Evolutionary conservation across 2,888 invertebrate genomes (phyloP).

Genomic region (Drosophila emarginata): DNA sequence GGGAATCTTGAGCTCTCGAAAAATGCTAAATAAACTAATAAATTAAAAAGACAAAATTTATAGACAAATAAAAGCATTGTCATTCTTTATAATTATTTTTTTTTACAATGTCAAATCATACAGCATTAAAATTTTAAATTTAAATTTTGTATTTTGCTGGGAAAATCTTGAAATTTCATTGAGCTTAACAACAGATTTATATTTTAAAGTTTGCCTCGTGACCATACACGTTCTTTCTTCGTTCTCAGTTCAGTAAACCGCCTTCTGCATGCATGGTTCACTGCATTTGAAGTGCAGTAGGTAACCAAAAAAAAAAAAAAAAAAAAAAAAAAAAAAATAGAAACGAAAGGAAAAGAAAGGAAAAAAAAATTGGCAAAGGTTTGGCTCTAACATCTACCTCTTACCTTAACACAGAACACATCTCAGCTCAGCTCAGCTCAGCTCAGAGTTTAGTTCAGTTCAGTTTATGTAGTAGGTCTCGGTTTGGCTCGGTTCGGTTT

Average conservation of each 20-base stretch:
- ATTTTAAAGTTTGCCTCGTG: background rate
- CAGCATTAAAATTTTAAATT: too few species aligned
- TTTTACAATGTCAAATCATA: too few species aligned
- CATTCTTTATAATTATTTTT: too few species aligned
- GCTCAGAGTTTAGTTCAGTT: background rate
- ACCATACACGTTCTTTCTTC: conserved; percentile 11
- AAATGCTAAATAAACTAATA: too few species aligned
- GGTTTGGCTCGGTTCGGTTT: background rate
- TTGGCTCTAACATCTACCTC: background rate
- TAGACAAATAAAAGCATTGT: too few species aligned
- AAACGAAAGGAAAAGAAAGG: conserved; percentile 24
- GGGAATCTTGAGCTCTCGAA: too few species aligned
- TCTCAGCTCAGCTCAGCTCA: background rate
- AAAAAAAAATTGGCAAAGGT: conserved; percentile 31
- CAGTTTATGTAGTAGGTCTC: background rate
- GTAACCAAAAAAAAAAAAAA: conserved; percentile 46
- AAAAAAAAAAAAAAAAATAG: conserved; percentile 29
- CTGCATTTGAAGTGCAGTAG: conserved; percentile 70
- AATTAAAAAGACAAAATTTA: too few species aligned
- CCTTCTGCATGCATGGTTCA: conserved; percentile 38
- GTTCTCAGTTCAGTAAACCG: conserved; percentile 31
- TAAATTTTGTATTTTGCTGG: too few species aligned
- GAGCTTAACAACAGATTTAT: too few species aligned
- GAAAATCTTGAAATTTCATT: too few species aligned
- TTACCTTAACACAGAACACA: background rate